These are phyloP conservation scores for Leptestheria dahalacensis DNA, from an alignment of 1,140 invertebrate genomes.

Conservation along the genomic window DNA sequence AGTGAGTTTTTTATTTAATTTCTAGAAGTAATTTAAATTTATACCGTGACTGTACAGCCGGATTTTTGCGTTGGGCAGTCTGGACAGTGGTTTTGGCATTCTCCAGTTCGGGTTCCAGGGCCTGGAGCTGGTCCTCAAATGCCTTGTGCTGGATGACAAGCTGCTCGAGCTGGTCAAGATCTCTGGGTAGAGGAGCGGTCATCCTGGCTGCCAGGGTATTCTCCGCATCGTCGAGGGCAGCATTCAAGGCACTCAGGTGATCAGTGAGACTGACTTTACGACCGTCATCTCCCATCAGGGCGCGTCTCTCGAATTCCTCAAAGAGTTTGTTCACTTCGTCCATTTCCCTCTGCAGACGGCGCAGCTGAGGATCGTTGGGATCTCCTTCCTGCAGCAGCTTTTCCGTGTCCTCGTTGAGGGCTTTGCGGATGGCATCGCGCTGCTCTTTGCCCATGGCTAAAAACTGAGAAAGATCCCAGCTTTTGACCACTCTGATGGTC, in stretches of 20 bases:
- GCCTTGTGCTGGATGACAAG: constrained; percentile 77
- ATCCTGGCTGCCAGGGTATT: constrained; percentile 61
- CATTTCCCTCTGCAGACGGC: constrained; percentile 76
- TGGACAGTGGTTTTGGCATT: constrained; percentile 66
- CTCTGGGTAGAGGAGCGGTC: constrained; percentile 60
- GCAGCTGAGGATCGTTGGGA: constrained; percentile 77
- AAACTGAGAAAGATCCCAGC: constrained; percentile 88
- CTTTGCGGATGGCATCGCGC: constrained; percentile 81
- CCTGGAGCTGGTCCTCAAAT: constrained; percentile 52
- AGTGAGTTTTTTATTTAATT: no score
- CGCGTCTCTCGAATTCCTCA: constrained; percentile 77
- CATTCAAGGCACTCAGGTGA: constrained; percentile 60
- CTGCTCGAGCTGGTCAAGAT: constrained; percentile 70
- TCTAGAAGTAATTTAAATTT: no score
- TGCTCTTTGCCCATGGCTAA: constrained; percentile 89
- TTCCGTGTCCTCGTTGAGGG: constrained; percentile 91
- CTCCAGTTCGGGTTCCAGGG: constrained; percentile 61
- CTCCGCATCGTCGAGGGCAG: constrained; percentile 69
- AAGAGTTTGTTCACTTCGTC: constrained; percentile 90
- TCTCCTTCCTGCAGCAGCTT: constrained; percentile 86
- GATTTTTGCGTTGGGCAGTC: constrained; percentile 67
- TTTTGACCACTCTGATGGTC: constrained; percentile 90
- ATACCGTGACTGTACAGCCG: constrained; percentile 72
- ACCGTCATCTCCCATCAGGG: constrained; percentile 30
- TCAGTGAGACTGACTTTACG: constrained; percentile 64